Evolutionary conservation across 1,140 invertebrate genomes (phyloP), one percentile per base, ranked within the genome.

Genomic region (Lordiphosa mommai): DNA sequence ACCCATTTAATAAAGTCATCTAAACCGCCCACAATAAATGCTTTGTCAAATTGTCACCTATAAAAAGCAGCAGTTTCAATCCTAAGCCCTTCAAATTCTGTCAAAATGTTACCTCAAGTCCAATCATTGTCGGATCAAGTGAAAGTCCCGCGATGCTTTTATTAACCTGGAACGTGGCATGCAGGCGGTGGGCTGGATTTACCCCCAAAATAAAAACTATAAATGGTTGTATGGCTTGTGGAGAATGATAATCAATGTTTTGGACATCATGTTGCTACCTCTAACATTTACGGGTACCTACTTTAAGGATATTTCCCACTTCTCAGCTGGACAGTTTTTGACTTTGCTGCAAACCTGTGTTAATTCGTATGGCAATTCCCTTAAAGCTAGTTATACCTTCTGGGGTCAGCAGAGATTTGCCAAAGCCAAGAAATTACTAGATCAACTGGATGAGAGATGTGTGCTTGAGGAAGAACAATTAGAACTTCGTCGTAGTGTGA

Each of bases 261-360:
- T 72, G 2, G 3, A 29, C 0, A 33, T 77, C 0, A 17, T 72
- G 0, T 3, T 57, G 0, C 1, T 66, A 13, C 51, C 46, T 0
- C 10, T 37, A 0, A 27, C 55, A 0, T 23, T 73, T 5, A 0
- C 50, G 5, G 7, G 53, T 0, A 67, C 65, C 30, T 73, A 73
- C 2, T 4, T 72, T 2, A 36, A 56, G 27, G 41, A 60, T 1
- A 44, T 79, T 0, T 30, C 14, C 1, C 50, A 34, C 13, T 79
- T 79, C 12, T 57, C 74, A 4, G 59, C 63, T 0, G 36, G 38
- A 0, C 69, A 80, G 27, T 79, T 80, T 9, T 36, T 79, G 5
- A 79, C 69, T n/a, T 79, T 73, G 0, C 7, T 79, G 0, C 53
- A 63, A 23, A 56, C 64, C 5, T 9, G 10, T 1, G 37, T 72